phyloP scores from a whole-genome alignment of 1,140 invertebrate genomes.

The Hylaeus volcanicus region DNA sequence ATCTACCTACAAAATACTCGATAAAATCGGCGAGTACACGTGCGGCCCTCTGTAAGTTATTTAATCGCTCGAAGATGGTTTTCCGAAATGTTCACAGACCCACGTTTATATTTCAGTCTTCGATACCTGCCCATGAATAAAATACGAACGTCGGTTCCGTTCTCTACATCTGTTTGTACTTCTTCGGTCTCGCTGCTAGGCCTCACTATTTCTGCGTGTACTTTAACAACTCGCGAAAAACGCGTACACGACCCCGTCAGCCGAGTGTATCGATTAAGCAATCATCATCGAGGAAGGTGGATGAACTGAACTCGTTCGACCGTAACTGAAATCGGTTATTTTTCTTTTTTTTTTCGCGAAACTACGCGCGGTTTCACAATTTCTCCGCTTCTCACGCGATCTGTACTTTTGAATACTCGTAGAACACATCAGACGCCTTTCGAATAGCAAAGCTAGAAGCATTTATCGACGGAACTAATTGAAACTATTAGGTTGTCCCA shows the following conservation, averaged over 20 bases:
- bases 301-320: not conserved
- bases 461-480: conserved; percentile 13
- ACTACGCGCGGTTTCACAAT: conserved; percentile 5
- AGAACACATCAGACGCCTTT: not conserved
- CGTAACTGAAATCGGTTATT: not conserved
- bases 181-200: no score
- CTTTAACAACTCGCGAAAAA: not conserved
- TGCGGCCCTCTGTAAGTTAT: no score
- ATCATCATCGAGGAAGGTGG: conserved; percentile 5
- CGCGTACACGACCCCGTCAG: not conserved
- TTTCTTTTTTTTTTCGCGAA: not conserved
- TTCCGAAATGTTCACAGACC: not conserved
- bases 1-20: no score
- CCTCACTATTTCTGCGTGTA: no score
- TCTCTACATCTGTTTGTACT: not conserved
- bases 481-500: not conserved
- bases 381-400: conserved; percentile 4
- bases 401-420: not conserved
- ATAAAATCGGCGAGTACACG: no score
- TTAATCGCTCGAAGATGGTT: no score
- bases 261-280: conserved; percentile 12
- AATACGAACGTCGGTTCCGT: not conserved
- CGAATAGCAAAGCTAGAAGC: not conserved
- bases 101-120: no score
- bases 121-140: no score